These are phyloP conservation scores for Camptogramma bilineatum DNA, from an alignment of 2,888 invertebrate species.

Conservation along the genomic window DNA sequence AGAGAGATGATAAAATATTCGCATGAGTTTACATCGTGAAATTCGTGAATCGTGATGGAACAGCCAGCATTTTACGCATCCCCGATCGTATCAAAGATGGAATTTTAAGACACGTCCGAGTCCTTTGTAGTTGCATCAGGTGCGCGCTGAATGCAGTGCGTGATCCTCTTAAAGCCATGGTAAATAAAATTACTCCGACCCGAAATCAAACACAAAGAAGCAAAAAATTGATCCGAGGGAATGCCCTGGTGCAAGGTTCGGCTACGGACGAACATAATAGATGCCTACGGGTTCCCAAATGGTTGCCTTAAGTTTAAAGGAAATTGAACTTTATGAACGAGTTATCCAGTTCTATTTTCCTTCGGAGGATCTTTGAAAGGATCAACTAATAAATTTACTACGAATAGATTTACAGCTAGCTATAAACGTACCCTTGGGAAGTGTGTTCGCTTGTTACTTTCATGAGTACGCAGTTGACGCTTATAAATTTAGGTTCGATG, in stretches of 20 bases:
- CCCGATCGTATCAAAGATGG: slow-evolving; percentile 18
- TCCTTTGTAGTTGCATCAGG: slow-evolving; percentile 53
- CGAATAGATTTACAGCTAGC: slow-evolving; percentile 60
- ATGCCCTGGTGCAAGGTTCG: slow-evolving; percentile 55
- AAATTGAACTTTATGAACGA: slow-evolving; percentile 45
- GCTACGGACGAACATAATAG: slow-evolving; percentile 43
- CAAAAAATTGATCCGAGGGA: slow-evolving; percentile 61
- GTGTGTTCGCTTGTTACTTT: slow-evolving; percentile 50
- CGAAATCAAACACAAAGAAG: slow-evolving; percentile 56
- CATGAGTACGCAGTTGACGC: slow-evolving; percentile 30
- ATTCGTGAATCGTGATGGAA: slow-evolving; percentile 1
- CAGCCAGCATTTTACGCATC: slow-evolving; percentile 27
- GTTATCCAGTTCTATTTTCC: slow-evolving; percentile 36
- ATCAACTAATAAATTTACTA: slow-evolving; percentile 54
- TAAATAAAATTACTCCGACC: slow-evolving; percentile 35
- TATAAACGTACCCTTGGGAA: slow-evolving; percentile 58
- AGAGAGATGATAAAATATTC: slow-evolving; percentile 6
- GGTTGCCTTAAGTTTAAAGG: slow-evolving; percentile 12
- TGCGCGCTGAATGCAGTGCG: slow-evolving; percentile 55
- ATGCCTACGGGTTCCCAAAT: slow-evolving; percentile 32
- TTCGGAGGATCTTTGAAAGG: slow-evolving; percentile 32
- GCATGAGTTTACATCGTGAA: slow-evolving; percentile 27
- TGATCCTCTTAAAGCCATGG: slow-evolving; percentile 49
- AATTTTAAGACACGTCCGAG: slow-evolving; percentile 39
- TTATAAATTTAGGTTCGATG: slow-evolving; percentile 5